A percentile compares a stretch with the other conserved stretches of the same genome.
These are phyloP conservation scores for Lithodes maja DNA, from an alignment of 2,888 invertebrate genomes.

Conservation along the genomic window DNA sequence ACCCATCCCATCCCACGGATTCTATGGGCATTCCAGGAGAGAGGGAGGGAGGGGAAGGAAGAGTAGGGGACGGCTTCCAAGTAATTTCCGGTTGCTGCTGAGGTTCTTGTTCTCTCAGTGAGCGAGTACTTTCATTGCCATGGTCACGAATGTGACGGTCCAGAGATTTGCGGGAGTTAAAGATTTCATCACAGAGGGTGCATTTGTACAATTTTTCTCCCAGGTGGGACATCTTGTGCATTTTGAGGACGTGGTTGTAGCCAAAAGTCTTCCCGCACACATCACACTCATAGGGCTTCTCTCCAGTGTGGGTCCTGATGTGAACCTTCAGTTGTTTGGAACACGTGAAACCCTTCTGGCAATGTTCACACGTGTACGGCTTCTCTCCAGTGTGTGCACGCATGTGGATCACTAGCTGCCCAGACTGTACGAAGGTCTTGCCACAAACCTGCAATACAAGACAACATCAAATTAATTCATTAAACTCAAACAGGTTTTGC, in stretches of 20 bases:
- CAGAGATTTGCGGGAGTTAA: conserved; percentile 92
- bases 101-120: background rate
- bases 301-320: conserved; percentile 92
- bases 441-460: conserved; percentile 78
- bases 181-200: conserved; percentile 92
- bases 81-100: conserved; percentile 3
- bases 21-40: conserved; percentile 32
- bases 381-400: conserved; percentile 85
- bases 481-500: too few relatives aligned
- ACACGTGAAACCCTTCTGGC: conserved; percentile 93
- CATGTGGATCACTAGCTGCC: conserved; percentile 92
- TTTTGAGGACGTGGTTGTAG: conserved; percentile 91
- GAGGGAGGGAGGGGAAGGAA: conserved; percentile 32
- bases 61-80: conserved; percentile 23
- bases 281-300: conserved; percentile 92
- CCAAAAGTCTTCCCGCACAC: conserved; percentile 93
- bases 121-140: conserved; percentile 77
- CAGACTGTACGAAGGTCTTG: conserved; percentile 93
- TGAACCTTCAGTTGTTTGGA: conserved; percentile 94
- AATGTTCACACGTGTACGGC: conserved; percentile 87
- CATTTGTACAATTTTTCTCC: conserved; percentile 95
- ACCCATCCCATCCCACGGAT: background rate
- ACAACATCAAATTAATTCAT: background rate
- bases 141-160: conserved; percentile 90
- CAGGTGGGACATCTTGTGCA: conserved; percentile 92